Percentiles rank a stretch among this genome's conserved stretches.
Evolutionary conservation across 2,797 vertebrate species (phyloP).

Genomic region (Lepilemur ruficaudatus): DNA sequence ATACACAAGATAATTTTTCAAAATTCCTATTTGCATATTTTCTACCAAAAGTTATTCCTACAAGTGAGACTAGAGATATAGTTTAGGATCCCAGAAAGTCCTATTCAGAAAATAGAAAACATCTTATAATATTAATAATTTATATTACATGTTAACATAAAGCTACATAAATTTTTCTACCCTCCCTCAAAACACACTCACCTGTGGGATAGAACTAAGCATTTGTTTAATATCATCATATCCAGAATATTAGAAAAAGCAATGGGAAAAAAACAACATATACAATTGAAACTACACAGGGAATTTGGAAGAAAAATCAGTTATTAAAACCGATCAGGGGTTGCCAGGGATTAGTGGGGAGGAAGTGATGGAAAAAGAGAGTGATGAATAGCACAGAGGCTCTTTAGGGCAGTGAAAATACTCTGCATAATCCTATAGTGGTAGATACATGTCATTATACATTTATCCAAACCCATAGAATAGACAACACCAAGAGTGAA

Average conservation of each 20-base stretch:
- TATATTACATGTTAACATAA: conserved; percentile 53
- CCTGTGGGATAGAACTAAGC: conserved; percentile 54
- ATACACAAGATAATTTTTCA: conserved; percentile 41
- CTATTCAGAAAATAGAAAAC: background rate
- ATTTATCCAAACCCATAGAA: background rate
- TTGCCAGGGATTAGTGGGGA: background rate
- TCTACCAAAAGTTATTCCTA: conserved; percentile 46
- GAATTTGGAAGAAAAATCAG: conserved; percentile 19
- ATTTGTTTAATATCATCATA: conserved; percentile 49
- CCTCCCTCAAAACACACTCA: conserved; percentile 57
- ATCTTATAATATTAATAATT: conserved; percentile 35
- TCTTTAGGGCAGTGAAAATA: background rate
- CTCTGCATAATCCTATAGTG: background rate
- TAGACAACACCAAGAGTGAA: background rate
- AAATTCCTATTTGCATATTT: conserved; percentile 55
- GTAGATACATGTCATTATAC: background rate
- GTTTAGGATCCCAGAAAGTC: conserved; percentile 41
- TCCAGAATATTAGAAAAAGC: conserved; percentile 38
- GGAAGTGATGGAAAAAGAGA: background rate
- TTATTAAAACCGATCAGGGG: conserved; percentile 15
- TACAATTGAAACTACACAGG: conserved; percentile 30
- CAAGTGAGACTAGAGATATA: conserved; percentile 40
- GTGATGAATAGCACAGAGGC: background rate
- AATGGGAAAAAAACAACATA: background rate
- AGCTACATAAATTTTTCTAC: conserved; percentile 46